A percentile compares a stretch with the other conserved stretches of the same genome.
Conservation (phyloP, 2,888 invertebrate species). For the Fragum whitleyi region DNA sequence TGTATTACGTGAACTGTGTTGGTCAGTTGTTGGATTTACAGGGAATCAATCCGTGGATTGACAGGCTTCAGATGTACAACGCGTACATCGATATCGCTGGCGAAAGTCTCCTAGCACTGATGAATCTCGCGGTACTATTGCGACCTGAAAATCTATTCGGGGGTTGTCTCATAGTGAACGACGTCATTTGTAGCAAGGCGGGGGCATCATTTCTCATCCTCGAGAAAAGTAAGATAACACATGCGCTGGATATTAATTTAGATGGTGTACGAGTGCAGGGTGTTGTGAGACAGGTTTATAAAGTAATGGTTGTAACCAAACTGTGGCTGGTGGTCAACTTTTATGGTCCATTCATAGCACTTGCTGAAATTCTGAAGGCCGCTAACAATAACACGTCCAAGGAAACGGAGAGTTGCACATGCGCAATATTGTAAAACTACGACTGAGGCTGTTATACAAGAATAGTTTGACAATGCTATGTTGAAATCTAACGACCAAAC, state of each 20-base stretch:
- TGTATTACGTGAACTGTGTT: slow-evolving; percentile 6
- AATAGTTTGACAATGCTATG: no score
- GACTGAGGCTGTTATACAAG: no score
- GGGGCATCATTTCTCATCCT: neutral
- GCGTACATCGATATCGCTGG: slow-evolving; percentile 12
- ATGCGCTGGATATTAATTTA: neutral
- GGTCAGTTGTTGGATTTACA: slow-evolving; percentile 2
- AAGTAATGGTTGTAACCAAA: slow-evolving; percentile 10
- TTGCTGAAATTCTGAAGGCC: slow-evolving; percentile 1
- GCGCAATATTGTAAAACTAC: slow-evolving; percentile 10
- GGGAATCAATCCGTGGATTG: slow-evolving; percentile 7
- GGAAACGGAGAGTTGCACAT: slow-evolving; percentile 4
- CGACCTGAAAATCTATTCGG: slow-evolving; percentile 15
- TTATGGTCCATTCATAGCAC: slow-evolving; percentile 5
- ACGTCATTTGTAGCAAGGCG: neutral
- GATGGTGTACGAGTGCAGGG: slow-evolving; percentile 11
- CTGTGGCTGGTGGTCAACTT: slow-evolving; percentile 14
- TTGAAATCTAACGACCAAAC: no score
- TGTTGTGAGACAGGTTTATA: neutral
- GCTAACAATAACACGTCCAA: neutral
- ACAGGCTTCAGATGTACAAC: slow-evolving; percentile 14
- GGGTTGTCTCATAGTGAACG: slow-evolving; percentile 14
- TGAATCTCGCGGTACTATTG: slow-evolving; percentile 4
- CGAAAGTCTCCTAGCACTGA: neutral
- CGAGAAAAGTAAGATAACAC: neutral